phyloP scores from a whole-genome alignment of 2,888 invertebrate species.

The Parascotia fuliginaria region DNA sequence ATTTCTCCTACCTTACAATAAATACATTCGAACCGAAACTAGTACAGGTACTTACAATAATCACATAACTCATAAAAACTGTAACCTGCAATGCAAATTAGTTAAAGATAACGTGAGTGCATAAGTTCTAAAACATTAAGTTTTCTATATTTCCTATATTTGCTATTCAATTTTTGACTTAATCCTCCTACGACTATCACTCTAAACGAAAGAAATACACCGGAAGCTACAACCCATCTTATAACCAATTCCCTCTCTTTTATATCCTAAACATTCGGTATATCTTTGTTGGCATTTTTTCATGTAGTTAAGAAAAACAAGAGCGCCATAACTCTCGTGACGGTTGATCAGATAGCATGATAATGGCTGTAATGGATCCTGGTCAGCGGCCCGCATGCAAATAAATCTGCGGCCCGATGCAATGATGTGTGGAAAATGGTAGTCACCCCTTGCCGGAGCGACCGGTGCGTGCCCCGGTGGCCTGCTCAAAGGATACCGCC shows the following conservation, averaged over 20 bases:
- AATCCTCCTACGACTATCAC: conserved; percentile 15
- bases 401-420: conserved; percentile 86
- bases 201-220: conserved; percentile 70
- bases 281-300: conserved; percentile 72
- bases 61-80: no score
- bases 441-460: conserved; percentile 70
- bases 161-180: neutral
- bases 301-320: conserved; percentile 82
- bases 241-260: conserved; percentile 61
- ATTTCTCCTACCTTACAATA: no score
- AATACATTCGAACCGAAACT: no score
- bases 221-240: conserved; percentile 79
- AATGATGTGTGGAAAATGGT: conserved; percentile 86
- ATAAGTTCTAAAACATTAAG: no score
- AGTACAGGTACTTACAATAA: no score
- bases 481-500: conserved; percentile 38
- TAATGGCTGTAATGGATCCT: conserved; percentile 86
- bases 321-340: conserved; percentile 81
- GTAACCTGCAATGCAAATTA: no score
- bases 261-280: conserved; percentile 68
- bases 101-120: no score
- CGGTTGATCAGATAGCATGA: conserved; percentile 82
- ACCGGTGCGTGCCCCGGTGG: conserved; percentile 46
- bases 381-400: conserved; percentile 87
- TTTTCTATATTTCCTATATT: neutral